Conservation (phyloP, 2,113 vertebrate species). For the Laticauda colubrina region DNA sequence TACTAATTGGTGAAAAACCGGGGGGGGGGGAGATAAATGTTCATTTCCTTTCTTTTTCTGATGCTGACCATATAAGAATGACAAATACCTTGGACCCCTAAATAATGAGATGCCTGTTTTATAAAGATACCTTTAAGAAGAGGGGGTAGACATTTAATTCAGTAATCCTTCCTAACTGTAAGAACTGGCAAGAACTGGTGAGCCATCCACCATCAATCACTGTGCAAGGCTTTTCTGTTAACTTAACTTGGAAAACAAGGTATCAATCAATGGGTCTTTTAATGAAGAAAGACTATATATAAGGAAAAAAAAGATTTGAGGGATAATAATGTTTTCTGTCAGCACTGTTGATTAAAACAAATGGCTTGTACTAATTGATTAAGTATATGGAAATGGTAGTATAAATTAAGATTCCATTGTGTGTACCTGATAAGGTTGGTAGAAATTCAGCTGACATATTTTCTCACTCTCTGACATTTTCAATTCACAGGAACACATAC, state of each 20-base stretch:
- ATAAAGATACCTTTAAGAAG: neutral
- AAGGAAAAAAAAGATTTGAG: neutral
- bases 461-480: neutral
- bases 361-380: neutral
- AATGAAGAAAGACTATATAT: neutral
- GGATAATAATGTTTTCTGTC: neutral
- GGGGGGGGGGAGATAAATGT: rapidly evolving
- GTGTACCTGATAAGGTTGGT: neutral
- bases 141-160: neutral
- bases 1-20: neutral
- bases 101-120: neutral
- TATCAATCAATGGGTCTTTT: neutral
- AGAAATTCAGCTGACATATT: neutral
- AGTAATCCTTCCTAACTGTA: neutral
- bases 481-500: neutral
- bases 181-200: neutral
- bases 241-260: neutral
- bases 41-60: neutral
- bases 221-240: neutral
- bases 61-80: neutral
- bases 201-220: neutral
- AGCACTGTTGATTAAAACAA: neutral
- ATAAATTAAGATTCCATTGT: neutral
- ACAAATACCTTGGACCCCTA: neutral
- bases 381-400: neutral